A percentile compares a stretch with the other conserved stretches of the same genome.
Conservation (phyloP, 2,888 invertebrate species). For the Zeuzera pyrina region DNA sequence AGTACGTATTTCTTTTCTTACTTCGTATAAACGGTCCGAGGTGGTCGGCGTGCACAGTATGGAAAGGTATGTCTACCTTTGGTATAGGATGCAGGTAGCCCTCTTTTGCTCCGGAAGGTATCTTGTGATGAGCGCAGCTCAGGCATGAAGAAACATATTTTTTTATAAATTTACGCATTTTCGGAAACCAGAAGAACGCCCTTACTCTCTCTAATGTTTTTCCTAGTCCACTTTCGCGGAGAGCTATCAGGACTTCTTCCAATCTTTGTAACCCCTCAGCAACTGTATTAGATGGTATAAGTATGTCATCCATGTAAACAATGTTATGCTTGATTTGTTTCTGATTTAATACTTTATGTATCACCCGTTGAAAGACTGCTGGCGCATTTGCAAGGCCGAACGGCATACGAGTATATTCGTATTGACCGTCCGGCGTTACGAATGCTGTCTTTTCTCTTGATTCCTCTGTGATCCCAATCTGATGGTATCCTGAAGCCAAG, state of each 20-base stretch:
- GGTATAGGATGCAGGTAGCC: conserved; percentile 3
- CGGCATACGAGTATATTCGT: conserved; percentile 16
- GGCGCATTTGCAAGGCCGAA: conserved; percentile 16
- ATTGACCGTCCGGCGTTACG: no score
- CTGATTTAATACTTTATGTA: conserved; percentile 4
- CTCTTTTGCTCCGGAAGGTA: conserved; percentile 6
- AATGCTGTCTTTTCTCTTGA: no score
- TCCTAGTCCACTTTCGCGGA: conserved; percentile 15
- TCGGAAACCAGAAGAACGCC: conserved; percentile 17
- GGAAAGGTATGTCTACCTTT: no score
- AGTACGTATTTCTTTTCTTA: no score
- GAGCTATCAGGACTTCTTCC: conserved; percentile 12
- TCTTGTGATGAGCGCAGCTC: conserved; percentile 4
- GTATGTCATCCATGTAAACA: conserved; percentile 21
- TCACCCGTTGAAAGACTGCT: conserved; percentile 11
- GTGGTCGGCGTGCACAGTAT: no score
- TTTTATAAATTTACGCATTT: conserved; percentile 13
- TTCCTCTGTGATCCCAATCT: conserved; percentile 18
- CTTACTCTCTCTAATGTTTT: conserved; percentile 16
- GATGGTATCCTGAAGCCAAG: conserved; percentile 22
- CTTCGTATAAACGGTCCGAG: no score
- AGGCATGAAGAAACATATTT: conserved; percentile 11
- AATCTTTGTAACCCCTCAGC: conserved; percentile 14
- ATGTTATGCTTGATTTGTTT: conserved; percentile 3
- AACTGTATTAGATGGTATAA: conserved; percentile 14